Conservation (phyloP, 23 tunicate genomes). For the Corella eumyota region DNA sequence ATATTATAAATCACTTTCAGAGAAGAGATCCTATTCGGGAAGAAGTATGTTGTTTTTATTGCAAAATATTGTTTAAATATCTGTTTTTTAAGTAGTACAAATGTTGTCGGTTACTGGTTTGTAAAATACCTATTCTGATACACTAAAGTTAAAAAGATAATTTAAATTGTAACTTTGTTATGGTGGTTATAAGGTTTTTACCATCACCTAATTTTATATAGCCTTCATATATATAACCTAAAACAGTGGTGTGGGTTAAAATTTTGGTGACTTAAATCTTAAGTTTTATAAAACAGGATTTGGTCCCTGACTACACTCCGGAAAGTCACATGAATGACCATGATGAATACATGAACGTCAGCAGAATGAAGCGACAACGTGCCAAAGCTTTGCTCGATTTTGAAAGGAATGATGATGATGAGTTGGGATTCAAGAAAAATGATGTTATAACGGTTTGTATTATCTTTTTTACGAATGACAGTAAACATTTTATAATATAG, state of each 20-base stretch:
- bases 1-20: constrained; percentile 51
- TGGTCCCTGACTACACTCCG: constrained; percentile 46
- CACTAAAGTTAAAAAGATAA: too few relatives aligned
- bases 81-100: too few relatives aligned
- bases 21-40: constrained; percentile 20
- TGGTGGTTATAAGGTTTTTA: too few relatives aligned
- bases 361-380: constrained; percentile 34
- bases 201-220: too few relatives aligned
- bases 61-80: too few relatives aligned
- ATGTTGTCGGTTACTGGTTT: too few relatives aligned
- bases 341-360: constrained; percentile 66
- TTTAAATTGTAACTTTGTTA: too few relatives aligned
- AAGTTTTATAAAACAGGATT: constrained; percentile 8
- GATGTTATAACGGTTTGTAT: constrained; percentile 61
- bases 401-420: constrained; percentile 75
- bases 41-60: constrained; percentile 1
- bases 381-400: constrained; percentile 75
- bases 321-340: constrained; percentile 79
- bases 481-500: too few relatives aligned
- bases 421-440: constrained; percentile 71
- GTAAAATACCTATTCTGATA: too few relatives aligned
- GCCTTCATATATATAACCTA: too few relatives aligned
- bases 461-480: background rate
- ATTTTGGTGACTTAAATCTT: too few relatives aligned
- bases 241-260: too few relatives aligned